These are phyloP conservation scores for Microcebus ravelobensis DNA, from an alignment of 2,113 vertebrate genomes.

Conservation along the genomic window DNA sequence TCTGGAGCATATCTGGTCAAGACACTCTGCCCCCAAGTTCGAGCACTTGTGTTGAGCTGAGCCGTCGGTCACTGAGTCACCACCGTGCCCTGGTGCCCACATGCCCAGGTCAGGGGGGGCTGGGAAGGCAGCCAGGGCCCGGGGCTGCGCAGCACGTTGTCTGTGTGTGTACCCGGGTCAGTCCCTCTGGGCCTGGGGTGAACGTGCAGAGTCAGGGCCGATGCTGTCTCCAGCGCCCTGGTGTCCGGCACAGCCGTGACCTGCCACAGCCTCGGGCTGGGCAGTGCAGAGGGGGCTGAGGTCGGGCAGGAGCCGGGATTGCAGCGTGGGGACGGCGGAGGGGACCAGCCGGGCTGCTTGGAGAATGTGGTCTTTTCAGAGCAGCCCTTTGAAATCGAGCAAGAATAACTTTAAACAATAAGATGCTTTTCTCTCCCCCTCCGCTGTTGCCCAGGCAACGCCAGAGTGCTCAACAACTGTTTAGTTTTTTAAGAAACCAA, in stretches of 20 bases:
- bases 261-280: neutral
- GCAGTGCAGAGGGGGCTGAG: neutral
- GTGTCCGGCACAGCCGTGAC: neutral
- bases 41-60: neutral
- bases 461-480: slow-evolving; percentile 79
- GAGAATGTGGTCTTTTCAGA: slow-evolving; percentile 69
- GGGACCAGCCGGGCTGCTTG: slow-evolving; percentile 31
- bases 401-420: slow-evolving; percentile 83
- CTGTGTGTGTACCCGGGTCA: fast-evolving
- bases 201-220: neutral
- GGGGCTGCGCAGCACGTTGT: fast-evolving
- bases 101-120: neutral
- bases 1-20: neutral
- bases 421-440: slow-evolving; percentile 75
- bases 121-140: neutral
- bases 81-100: neutral
- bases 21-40: neutral
- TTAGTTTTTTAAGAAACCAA: slow-evolving; percentile 81
- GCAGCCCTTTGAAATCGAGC: slow-evolving; percentile 76
- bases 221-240: neutral
- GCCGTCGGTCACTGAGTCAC: neutral
- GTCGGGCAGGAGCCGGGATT: neutral
- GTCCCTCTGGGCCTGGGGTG: neutral
- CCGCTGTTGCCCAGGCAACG: slow-evolving; percentile 82
- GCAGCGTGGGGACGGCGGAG: neutral